Evolutionary conservation across 2,113 vertebrate genomes (phyloP).

Genomic region (Xiphias gladius): DNA sequence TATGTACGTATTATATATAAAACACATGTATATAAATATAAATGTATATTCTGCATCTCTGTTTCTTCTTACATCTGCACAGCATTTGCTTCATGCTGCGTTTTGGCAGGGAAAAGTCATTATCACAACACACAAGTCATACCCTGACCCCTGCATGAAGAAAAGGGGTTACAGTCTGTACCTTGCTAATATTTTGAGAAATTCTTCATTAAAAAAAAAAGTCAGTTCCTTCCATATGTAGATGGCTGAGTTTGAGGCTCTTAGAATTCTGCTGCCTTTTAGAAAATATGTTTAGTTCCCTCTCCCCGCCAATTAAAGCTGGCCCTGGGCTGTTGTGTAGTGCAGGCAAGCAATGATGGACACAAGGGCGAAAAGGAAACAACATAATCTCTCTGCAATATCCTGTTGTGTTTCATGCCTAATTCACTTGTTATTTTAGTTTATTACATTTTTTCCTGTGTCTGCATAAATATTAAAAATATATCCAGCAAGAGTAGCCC

Average conservation of each 20-base stretch:
- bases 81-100: conserved; percentile 83
- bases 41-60: conserved; percentile 35
- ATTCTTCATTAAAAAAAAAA: conserved; percentile 26
- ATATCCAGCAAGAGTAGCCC: conserved; percentile 90
- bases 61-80: conserved; percentile 86
- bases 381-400: conserved; percentile 97
- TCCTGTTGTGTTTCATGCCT: conserved; percentile 98
- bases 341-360: conserved; percentile 76
- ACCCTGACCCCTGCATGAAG: conserved; percentile 52
- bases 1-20: background rate
- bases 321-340: conserved; percentile 73
- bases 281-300: conserved; percentile 59
- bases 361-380: conserved; percentile 90
- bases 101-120: conserved; percentile 83
- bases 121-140: conserved; percentile 70
- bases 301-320: conserved; percentile 72
- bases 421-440: conserved; percentile 93
- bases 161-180: conserved; percentile 61
- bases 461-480: conserved; percentile 95
- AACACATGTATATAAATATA: too few species aligned
- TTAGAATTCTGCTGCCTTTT: conserved; percentile 58
- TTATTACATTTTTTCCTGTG: conserved; percentile 93
- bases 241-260: conserved; percentile 44
- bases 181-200: conserved; percentile 70
- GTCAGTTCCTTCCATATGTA: conserved; percentile 51